Base-by-base conservation (phyloP, 2,113 vertebrate genomes). In the Calcarius ornatus region DNA sequence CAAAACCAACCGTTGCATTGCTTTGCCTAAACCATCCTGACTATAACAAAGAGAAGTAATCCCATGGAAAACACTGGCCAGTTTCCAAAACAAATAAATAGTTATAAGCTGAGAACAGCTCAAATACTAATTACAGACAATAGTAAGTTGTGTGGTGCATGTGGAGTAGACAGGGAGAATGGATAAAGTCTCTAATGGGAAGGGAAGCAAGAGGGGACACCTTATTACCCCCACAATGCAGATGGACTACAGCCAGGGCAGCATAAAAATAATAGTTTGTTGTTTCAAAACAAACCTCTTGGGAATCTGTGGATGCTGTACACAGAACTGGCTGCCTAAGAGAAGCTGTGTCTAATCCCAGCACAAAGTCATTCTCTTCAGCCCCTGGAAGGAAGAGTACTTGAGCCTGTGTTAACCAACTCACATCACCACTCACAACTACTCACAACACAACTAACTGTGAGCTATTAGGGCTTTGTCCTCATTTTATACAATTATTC, bases 71-170 rank as follows among this genome's bases (percentile, higher is more conserved):
- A 90, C 25, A 40, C 45, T 92, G 94, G 88, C 66, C 70, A 48
- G n/a, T 85, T 88, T 92, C 92, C 94, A 96, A 92, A 54, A 43
- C 63, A 94, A 94, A 94, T 81, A 94, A 91, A 93, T 45, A 92
- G 53, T 71, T 85, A 30, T 80, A 92, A 96, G 16, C 78, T 2
- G 8, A 92, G 90, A 81, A 75, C 48, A 90, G 61, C 63, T 88
- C 85, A 88, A 93, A 94, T 9, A 65, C 40, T 57, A 95, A 93
- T 92, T 85, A 82, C 25, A 72, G 79, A 50, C 75, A 85, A 70
- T 3, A 80, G 25, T 16, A 47, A 59, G 51, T 37, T 70, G 40
- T 37, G 54, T 80, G 48, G 40, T 76, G 22, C 15, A 30, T 22
- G 43, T 59, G 45, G 30, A 82, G 11, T 3, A 76, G 65, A 22